Base-by-base conservation (phyloP, 2,888 invertebrate species). In the Stegana nigrithorax region DNA sequence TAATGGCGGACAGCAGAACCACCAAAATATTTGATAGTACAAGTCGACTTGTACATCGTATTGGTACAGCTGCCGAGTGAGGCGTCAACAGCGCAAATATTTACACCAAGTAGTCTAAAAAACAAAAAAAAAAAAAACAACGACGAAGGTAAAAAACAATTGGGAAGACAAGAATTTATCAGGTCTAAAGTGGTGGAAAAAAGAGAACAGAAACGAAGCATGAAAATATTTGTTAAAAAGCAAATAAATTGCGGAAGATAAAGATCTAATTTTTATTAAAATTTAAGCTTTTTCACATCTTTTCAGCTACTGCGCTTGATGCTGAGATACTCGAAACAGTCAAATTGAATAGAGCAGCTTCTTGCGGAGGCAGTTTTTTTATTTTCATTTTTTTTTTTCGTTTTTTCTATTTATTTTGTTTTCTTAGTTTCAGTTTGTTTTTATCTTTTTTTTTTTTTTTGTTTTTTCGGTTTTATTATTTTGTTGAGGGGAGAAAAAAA, bases 241-340 rank as follows among this genome's bases (percentile, higher is more conserved):
- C 71, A 78, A 79, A 79, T 75, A 79, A 78, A 71, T 75, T 70
- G 73, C 72, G 62, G 65, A 50, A 68, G 80, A 80, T 78, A 78
- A 80, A 67, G 70, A 80, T 78, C 75, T 74, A 71, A 74, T 76
- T 80, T 80, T 76, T 78, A 76, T 79, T 76, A 79, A 79, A 79
- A 79, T 79, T 76, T 77, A 76, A 76, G 76, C 76, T 76, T 79
- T 76, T 76, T 76, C 79, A 76, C 76, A 76, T 79, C 79, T 73
- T 55, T 66, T 59, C 68, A 66, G 76, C 76, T 76, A 76, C 76
- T 69, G 76, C 74, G 67, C 69, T 68, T 56, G 56, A 60, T 51
- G 26, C 36, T 29, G 57, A 39, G 45, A 27, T 29, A 53, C 53
- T 19, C 19, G 12, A 7, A 45, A 4, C 45, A 45, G 21, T 19